A percentile compares a stretch with the other conserved stretches of the same genome.
Evolutionary conservation across 1,140 invertebrate genomes (phyloP).

Genomic region (Dryas iulia): DNA sequence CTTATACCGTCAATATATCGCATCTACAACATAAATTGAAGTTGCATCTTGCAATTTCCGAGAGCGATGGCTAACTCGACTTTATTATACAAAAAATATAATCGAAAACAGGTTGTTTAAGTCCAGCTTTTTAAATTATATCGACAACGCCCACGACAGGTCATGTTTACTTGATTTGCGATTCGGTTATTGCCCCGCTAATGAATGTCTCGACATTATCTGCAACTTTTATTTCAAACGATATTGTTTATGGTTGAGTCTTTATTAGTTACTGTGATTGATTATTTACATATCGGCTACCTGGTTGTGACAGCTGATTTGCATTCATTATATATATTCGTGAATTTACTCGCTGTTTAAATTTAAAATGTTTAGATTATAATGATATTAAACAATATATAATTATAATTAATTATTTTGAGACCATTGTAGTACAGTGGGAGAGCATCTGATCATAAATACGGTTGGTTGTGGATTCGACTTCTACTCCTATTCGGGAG

Average conservation of each 20-base stretch:
- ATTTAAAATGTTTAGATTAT: no score
- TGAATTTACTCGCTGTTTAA: no score
- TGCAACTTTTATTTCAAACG: neutral
- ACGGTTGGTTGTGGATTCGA: no score
- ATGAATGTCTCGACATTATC: constrained; percentile 19
- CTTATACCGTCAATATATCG: neutral
- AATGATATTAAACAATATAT: no score
- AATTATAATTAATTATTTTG: no score
- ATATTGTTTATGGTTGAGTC: neutral
- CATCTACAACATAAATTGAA: neutral
- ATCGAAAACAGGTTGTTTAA: constrained; percentile 28
- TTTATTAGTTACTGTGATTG: neutral
- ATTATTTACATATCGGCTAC: neutral
- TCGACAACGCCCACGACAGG: constrained; percentile 23
- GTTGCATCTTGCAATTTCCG: constrained; percentile 4
- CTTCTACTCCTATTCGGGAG: no score
- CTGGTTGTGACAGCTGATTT: neutral
- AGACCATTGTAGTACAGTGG: no score
- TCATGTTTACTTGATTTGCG: constrained; percentile 30
- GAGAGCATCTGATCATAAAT: no score
- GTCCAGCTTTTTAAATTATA: constrained; percentile 24
- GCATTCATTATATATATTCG: neutral
- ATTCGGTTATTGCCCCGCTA: constrained; percentile 33
- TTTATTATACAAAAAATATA: constrained; percentile 7
- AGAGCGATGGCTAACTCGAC: neutral